Percentiles rank a stretch among this genome's conserved stretches.
phyloP scores from a whole-genome alignment of 2,797 vertebrate genomes.

The Sebastes jordani region DNA sequence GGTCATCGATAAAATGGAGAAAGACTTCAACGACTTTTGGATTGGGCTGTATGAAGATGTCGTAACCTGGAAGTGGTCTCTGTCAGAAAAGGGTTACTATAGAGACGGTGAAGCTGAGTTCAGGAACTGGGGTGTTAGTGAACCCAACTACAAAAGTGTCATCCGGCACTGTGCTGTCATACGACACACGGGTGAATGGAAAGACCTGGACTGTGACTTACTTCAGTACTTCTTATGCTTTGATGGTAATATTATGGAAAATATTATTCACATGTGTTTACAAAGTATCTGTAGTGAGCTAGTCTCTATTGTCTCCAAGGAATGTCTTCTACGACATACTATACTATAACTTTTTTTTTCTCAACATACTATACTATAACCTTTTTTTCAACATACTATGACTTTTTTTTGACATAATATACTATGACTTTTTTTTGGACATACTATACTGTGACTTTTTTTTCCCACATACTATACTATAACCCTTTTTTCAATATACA shows the following conservation, averaged over 20 bases:
- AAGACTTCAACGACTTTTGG: neutral
- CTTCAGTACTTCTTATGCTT: slow-evolving; percentile 14
- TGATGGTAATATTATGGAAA: slow-evolving; percentile 3
- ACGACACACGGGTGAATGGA: slow-evolving; percentile 5
- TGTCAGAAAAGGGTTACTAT: neutral
- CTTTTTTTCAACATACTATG: too few relatives aligned
- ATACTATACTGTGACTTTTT: too few relatives aligned
- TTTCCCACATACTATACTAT: too few relatives aligned
- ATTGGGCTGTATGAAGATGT: slow-evolving; percentile 21
- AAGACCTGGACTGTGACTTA: slow-evolving; percentile 1
- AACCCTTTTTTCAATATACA: too few relatives aligned
- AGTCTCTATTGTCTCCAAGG: neutral
- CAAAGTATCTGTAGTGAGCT: neutral
- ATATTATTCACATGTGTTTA: neutral
- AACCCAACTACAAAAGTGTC: neutral
- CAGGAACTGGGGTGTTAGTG: slow-evolving; percentile 5
- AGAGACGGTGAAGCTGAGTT: neutral
- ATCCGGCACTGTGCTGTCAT: slow-evolving; percentile 3
- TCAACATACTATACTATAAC: too few relatives aligned
- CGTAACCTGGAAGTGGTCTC: slow-evolving; percentile 3
- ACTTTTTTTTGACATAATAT: too few relatives aligned
- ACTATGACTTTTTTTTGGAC: too few relatives aligned
- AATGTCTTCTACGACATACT: too few relatives aligned
- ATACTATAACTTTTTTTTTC: too few relatives aligned
- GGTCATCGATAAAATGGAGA: neutral